Base-by-base conservation (phyloP, 2,797 vertebrate genomes). In the Amblyraja radiata region DNA sequence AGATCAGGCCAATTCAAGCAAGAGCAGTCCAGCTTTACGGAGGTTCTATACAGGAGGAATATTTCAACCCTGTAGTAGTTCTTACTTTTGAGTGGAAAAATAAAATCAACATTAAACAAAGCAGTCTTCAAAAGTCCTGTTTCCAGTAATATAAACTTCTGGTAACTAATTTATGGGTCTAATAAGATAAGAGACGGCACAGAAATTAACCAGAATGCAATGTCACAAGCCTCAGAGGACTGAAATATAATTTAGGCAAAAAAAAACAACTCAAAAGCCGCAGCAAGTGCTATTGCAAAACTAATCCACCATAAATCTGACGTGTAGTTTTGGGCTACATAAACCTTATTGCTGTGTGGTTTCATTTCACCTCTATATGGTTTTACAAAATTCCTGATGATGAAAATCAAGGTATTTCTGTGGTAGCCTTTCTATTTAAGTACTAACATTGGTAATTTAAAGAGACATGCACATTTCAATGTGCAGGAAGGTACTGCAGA, bases 51-150 rank as follows among this genome's bases (percentile, higher is more conserved):
- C 36, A 39, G 88, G 23, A 74, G 8, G 39, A 54, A 39, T 23
- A 54, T 74, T 54, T 36, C 21, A 16, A 74, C 71, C 68, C 21
- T 16, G 39, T 39, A 76, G 90, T 23, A 54, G 90, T 76, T 92
- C 39, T 25, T 92, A 54, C 84, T 88, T 68, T 6, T 36, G 39
- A 73, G 68, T 2, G 77, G 16, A 46, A 25, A 71, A 73, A 46
- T 46, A 36, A 73, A 73, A 73, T 23, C 23, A 71, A 91, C 88
- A 46, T 46, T 73, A 92, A 92, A 92, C 90, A 92, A 73, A 71
- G 23, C 61, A 73, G 71, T 36, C 21, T 68, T 92, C 90, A 46
- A 39, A 74, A 54, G 36, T 46, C 73, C 21, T 10, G 46, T 9
- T 36, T 71, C 39, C 36, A 92, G 71, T 74, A 58, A 92, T 74